These are phyloP conservation scores for Caenorhabditis sulstoni DNA, from an alignment of 2,888 invertebrate species.

Conservation along the genomic window DNA sequence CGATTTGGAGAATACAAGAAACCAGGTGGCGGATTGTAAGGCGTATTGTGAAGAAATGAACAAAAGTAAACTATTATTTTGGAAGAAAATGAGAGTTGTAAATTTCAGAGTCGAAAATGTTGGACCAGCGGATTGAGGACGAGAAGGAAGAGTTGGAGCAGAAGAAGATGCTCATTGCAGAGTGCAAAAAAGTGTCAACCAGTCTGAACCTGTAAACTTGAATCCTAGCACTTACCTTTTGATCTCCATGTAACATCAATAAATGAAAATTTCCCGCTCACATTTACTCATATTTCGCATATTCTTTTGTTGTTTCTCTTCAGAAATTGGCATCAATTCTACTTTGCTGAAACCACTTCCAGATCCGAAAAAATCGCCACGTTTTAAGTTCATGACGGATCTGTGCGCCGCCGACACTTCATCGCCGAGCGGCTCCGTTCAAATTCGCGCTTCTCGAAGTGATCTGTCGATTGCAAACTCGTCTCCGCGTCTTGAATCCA, in stretches of 20 bases:
- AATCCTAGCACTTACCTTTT: neutral
- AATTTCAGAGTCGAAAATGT: neutral
- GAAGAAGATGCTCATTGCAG: neutral
- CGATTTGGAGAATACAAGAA: too few relatives aligned
- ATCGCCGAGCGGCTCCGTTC: slow-evolving; percentile 11
- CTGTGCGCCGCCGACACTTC: slow-evolving; percentile 8
- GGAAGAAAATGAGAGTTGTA: too few relatives aligned
- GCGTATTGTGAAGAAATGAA: too few relatives aligned
- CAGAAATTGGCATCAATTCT: neutral
- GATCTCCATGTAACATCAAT: too few relatives aligned
- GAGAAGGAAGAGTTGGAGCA: neutral
- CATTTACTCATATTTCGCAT: neutral
- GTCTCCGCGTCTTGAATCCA: slow-evolving; percentile 50
- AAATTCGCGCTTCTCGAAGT: slow-evolving; percentile 45
- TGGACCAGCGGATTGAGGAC: neutral
- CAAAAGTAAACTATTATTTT: too few relatives aligned
- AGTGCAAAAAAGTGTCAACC: slow-evolving; percentile 23
- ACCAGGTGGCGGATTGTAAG: too few relatives aligned
- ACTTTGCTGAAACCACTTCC: neutral
- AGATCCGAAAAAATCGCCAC: too few relatives aligned
- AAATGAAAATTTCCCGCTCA: too few relatives aligned
- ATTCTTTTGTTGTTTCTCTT: neutral
- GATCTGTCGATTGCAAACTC: slow-evolving; percentile 48
- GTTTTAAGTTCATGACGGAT: neutral
- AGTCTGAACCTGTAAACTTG: slow-evolving; percentile 38